phyloP scores from a whole-genome alignment of 2,113 vertebrate genomes.

The Rhombomys opimus region DNA sequence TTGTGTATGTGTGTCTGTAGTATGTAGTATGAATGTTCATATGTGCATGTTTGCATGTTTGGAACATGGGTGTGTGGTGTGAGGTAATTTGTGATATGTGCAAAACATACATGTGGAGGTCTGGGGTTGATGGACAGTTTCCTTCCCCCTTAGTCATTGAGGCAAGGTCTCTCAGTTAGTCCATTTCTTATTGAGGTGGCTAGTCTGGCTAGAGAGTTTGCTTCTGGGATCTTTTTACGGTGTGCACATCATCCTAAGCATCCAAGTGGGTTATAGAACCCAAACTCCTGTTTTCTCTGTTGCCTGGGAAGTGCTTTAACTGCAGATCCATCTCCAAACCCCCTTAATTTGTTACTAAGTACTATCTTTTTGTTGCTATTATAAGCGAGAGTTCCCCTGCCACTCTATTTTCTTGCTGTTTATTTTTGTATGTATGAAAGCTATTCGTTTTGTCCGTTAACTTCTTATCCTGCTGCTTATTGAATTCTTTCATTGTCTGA shows the following conservation, averaged over 20 bases:
- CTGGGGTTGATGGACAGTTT: too few relatives aligned
- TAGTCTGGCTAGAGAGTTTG: background rate
- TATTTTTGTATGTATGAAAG: background rate
- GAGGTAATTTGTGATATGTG: background rate
- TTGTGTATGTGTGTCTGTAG: background rate
- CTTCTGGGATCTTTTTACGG: background rate
- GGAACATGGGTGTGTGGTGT: background rate
- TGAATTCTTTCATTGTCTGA: conserved; percentile 10
- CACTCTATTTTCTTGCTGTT: background rate
- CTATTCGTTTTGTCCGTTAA: conserved; percentile 10
- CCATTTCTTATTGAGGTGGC: background rate
- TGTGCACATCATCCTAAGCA: too few relatives aligned
- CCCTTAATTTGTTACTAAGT: background rate
- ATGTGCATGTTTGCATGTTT: background rate
- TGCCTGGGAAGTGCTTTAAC: background rate
- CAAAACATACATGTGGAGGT: background rate
- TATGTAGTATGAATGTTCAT: background rate
- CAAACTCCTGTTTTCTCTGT: background rate
- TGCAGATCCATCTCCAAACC: background rate
- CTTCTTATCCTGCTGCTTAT: background rate
- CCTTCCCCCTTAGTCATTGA: background rate
- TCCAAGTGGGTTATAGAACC: background rate
- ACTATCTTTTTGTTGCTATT: background rate
- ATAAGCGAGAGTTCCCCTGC: background rate
- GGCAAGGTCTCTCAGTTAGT: background rate